Conservation (phyloP, 2,113 vertebrate species). For the Tor tambroides region DNA sequence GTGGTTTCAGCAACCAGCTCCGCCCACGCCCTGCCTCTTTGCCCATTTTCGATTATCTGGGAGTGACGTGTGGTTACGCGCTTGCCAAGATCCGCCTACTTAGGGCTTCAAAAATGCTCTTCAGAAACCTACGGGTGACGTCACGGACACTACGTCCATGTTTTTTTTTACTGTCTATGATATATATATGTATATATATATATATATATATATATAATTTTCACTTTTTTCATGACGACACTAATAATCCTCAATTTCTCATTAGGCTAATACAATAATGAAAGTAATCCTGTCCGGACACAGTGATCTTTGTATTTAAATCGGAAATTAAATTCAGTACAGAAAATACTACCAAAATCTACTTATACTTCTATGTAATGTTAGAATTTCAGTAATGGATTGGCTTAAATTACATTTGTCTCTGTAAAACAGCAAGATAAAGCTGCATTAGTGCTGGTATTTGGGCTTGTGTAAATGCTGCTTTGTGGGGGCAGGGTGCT, state of each 20-base stretch:
- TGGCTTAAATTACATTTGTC: background rate
- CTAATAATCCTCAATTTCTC: background rate
- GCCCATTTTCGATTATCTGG: too few relatives aligned
- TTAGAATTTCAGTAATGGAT: slow-evolving; percentile 10
- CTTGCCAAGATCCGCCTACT: too few relatives aligned
- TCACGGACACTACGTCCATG: too few relatives aligned
- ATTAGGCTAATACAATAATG: background rate
- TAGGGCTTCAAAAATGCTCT: too few relatives aligned
- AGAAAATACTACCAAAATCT: background rate
- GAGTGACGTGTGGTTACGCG: too few relatives aligned
- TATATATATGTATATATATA: too few relatives aligned
- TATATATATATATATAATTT: too few relatives aligned
- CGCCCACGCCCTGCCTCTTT: too few relatives aligned
- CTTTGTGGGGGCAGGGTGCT: slow-evolving; percentile 46
- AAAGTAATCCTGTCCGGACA: background rate
- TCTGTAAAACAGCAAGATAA: background rate
- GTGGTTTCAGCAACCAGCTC: too few relatives aligned
- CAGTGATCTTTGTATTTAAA: background rate
- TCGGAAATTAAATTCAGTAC: background rate
- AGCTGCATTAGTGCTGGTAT: background rate
- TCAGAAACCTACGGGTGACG: too few relatives aligned
- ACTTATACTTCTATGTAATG: background rate
- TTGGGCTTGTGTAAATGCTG: slow-evolving; percentile 13
- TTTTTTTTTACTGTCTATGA: too few relatives aligned
- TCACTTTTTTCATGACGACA: too few relatives aligned